Conservation (phyloP, 2,113 vertebrate species). For the Perognathus longimembris region DNA sequence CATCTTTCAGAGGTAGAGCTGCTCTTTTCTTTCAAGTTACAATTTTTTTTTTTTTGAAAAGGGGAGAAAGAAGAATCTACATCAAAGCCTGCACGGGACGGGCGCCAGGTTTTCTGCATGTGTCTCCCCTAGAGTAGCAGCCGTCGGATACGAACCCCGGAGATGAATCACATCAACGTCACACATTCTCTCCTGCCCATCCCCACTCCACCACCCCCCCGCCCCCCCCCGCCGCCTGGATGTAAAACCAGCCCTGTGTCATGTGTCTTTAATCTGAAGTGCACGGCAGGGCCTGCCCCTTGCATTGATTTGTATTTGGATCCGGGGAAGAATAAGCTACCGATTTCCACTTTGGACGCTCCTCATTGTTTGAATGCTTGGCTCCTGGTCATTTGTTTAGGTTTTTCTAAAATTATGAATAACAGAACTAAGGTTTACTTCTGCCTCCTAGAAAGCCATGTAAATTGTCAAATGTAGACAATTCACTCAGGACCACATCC, state of each 20-base stretch:
- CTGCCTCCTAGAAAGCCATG: background rate
- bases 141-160: constrained; percentile 65
- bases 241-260: constrained; percentile 53
- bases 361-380: background rate
- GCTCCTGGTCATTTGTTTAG: background rate
- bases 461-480: background rate
- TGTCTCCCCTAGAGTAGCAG: constrained; percentile 69
- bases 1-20: constrained; percentile 78
- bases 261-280: constrained; percentile 77
- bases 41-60: constrained; percentile 69
- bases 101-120: constrained; percentile 80
- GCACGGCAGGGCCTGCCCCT: constrained; percentile 29
- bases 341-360: background rate
- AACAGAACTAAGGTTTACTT: background rate
- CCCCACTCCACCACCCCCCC: no score
- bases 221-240: no score
- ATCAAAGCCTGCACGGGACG: constrained; percentile 74
- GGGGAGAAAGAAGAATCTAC: constrained; percentile 66
- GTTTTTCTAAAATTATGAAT: background rate
- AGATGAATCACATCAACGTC: constrained; percentile 73
- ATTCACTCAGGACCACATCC: background rate
- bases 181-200: constrained; percentile 75
- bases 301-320: constrained; percentile 54
- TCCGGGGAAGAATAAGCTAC: constrained; percentile 5
- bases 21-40: constrained; percentile 79